Base-by-base conservation (phyloP, 2,888 invertebrate genomes). In the Chorisops tibialis region DNA sequence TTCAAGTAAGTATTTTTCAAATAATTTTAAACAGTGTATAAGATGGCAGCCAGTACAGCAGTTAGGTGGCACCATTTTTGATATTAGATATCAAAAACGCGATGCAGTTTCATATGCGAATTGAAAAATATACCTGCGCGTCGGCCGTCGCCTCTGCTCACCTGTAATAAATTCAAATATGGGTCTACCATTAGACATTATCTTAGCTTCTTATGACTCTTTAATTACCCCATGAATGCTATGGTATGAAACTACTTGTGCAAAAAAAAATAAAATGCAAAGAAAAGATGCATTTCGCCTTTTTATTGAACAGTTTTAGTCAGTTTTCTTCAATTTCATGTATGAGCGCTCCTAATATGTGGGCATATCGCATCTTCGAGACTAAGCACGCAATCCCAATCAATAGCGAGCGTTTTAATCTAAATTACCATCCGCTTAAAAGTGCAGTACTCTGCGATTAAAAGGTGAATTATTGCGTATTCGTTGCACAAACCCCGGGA, bases 401-500 rank as follows among this genome's bases (percentile, higher is more conserved):
- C 61, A 64, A 64, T 59, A 35, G 61, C 58, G 61, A 48, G 58
- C 61, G 56, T 50, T 58, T 64, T 64, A 64, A 64, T 64, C 61
- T 64, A 64, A 64, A 64, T 64, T 64, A 64, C 61, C 64, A 64
- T 64, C 61, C 64, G 61, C 59, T 61, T 61, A 64, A 64, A 52
- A 61, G 61, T 59, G 61, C 61, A 61, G 58, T 64, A 64, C 64
- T 51, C 61, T 64, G 59, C 64, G 64, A 61, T 64, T 64, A 64
- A 64, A 61, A 61, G 58, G 64, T 64, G 64, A 64, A 64, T 64
- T 64, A 64, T 64, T 64, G 56, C 63, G 61, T 63, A 63, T 63
- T 61, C 50, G 50, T 45, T 61, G 63, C 49, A 59, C 59, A 63
- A 60, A 63, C 39, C 54, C 54, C 59, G 41, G 52, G 30, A 19